Evolutionary conservation across 1,140 invertebrate genomes (phyloP).

Genomic region (Caenorhabditis latens): DNA sequence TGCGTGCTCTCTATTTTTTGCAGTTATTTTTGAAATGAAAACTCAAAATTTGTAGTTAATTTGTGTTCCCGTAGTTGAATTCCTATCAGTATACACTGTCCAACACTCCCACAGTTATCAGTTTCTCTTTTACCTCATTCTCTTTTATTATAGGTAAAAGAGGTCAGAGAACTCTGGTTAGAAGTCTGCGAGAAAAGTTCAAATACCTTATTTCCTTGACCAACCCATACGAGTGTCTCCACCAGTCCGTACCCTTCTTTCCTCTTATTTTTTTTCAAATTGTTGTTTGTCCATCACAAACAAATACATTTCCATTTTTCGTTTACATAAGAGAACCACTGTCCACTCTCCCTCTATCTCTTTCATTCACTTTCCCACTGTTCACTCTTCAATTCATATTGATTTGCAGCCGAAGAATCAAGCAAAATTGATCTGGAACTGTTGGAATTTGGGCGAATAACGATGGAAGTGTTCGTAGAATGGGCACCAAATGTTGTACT

Average conservation of each 20-base stretch:
- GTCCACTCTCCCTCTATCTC: conserved; percentile 16
- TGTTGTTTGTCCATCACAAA: conserved; percentile 37
- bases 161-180: background rate
- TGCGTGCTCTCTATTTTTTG: background rate
- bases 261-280: background rate
- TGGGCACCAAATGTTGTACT: conserved; percentile 42
- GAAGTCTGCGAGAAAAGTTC: background rate
- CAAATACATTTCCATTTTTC: conserved; percentile 41
- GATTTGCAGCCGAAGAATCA: conserved; percentile 25
- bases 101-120: background rate
- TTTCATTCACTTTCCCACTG: background rate
- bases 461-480: conserved; percentile 21
- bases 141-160: no score
- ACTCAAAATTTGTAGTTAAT: background rate
- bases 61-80: background rate
- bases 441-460: background rate
- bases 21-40: background rate
- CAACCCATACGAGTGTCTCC: background rate
- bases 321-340: conserved; percentile 39
- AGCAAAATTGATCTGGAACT: conserved; percentile 21
- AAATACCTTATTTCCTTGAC: background rate
- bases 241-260: conserved; percentile 6
- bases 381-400: conserved; percentile 12
- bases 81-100: no score
- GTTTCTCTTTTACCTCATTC: background rate